Base-by-base conservation (phyloP, 2,888 invertebrate species). In the Cheilosia urbana region DNA sequence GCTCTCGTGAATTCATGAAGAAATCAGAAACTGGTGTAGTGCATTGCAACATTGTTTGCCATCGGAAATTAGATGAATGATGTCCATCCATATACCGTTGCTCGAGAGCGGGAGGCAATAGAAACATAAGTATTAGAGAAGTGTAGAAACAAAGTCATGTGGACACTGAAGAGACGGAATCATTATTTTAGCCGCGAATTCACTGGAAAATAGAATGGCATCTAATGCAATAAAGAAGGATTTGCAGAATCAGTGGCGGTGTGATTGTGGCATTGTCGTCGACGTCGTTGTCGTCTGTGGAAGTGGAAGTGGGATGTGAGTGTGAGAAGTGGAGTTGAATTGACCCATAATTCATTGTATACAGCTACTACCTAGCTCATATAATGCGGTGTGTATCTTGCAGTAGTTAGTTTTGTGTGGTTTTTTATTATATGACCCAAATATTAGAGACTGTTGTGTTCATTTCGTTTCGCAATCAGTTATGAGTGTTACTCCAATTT, bases 391-490 rank as follows among this genome's bases (percentile, higher is more conserved):
- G 58, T 21, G 71, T 49, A 49, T 51, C 47, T 60, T 37, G 40
- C 40, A 66, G 62, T 40, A 53, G 58, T 40, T 75, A 47, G 65
- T 58, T 57, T 57, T 55, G 24, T 65, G 34, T 19, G 34, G 37
- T 40, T 63, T 62, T 63, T 47, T 63, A 55, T 65, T 40, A 63
- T 65, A 15, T 66, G 75, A 75, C 75, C 65, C 66, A 66, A 75
- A 75, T 75, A 45, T 49, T 17, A 40, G 27, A 27, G 34, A 34
- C 40, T 45, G 62, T 53, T 75, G 75, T 49, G 21, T 66, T 75
- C 27, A 30, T 57, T 57, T 75, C 58, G 49, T 47, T 75, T 75
- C 65, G 57, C 65, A 75, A 75, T 75, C 65, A 65, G 63, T 75
- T 75, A 57, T 75, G 65, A 47, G 40, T 73, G 63, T 57, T 75